Base-by-base conservation (phyloP, 2,113 vertebrate genomes). In the Scomber scombrus region DNA sequence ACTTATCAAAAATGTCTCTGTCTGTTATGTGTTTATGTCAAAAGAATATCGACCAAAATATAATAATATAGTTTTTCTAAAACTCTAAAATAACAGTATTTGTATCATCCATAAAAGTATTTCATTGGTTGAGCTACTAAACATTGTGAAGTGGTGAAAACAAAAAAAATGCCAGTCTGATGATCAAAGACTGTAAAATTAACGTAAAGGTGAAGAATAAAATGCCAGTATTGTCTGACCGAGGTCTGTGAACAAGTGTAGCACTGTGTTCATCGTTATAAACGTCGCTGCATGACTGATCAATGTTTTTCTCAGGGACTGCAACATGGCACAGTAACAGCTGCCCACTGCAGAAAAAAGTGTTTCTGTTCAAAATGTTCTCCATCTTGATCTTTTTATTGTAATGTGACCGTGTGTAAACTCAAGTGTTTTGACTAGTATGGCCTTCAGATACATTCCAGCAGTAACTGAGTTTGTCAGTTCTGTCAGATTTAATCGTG, bases 251-350 rank as follows among this genome's bases (percentile, higher is more conserved):
- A 56, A 43, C 21, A n/a, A 77, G 63, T 62, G 52, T 61, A 34
- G 61, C 69, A 12, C 61, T 71, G 52, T 68, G 7, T 65, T 78
- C 50, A 11, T 66, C 45, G 13, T 57, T 14, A 11, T 40, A 67
- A 23, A 45, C 46, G 11, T 52, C 0, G 18, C 69, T 50, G 75
- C 77, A 23, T 81, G 72, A 64, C 66, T 10, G 61, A 47, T 71
- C 34, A 11, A 26, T 89, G 82, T 88, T 88, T 54, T 89, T 87
- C 90, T 92, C 91, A 90, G 92, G 92, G 89, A 90, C 74, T 52
- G 67, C 54, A 16, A n/a, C 74, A 45, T 0, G 34, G 19, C 15
- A 5, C 52, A 3, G 29, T 26, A 31, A 51, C 34, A 23, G 58
- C 45, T 0, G 47, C 26, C 50, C 45, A 47, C 23, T 66, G 58